Evolutionary conservation across 2,888 invertebrate species (phyloP).

Genomic region (Frankliniella intonsa): DNA sequence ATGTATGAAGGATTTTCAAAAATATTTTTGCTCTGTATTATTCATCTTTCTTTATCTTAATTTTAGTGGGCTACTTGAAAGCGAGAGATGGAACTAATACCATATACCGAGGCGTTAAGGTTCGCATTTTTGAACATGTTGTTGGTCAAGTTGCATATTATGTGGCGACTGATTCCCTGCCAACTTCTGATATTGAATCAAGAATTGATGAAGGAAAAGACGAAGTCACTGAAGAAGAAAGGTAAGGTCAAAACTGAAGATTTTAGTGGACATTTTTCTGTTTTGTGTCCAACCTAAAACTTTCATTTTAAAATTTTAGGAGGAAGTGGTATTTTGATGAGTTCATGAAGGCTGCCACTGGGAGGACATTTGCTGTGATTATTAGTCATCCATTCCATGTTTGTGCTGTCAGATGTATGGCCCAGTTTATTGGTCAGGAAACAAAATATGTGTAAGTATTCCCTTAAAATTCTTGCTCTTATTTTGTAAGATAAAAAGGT

Average conservation of each 20-base stretch:
- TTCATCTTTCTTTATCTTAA: background rate
- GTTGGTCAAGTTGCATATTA: slow-evolving; percentile 20
- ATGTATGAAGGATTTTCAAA: background rate
- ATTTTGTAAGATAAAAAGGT: too few relatives aligned
- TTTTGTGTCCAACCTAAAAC: background rate
- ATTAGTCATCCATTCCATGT: slow-evolving; percentile 28
- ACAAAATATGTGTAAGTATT: slow-evolving; percentile 14
- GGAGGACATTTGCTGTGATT: background rate
- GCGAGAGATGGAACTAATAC: background rate
- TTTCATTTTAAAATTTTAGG: background rate
- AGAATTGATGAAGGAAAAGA: slow-evolving; percentile 8
- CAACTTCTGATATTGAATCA: background rate
- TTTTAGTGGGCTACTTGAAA: slow-evolving; percentile 21
- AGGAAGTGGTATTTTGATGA: background rate
- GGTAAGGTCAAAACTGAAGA: background rate
- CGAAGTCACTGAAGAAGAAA: background rate
- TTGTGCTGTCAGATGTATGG: slow-evolving; percentile 27
- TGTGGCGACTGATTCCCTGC: background rate
- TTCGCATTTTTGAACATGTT: slow-evolving; percentile 14
- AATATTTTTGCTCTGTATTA: background rate
- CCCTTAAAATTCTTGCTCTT: too few relatives aligned
- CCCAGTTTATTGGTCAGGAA: slow-evolving; percentile 29
- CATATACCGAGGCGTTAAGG: background rate
- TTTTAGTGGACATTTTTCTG: background rate
- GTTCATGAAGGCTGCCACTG: slow-evolving; percentile 20